Base-by-base conservation (phyloP, 2,797 vertebrate species). In the Alfaro cultratus region DNA sequence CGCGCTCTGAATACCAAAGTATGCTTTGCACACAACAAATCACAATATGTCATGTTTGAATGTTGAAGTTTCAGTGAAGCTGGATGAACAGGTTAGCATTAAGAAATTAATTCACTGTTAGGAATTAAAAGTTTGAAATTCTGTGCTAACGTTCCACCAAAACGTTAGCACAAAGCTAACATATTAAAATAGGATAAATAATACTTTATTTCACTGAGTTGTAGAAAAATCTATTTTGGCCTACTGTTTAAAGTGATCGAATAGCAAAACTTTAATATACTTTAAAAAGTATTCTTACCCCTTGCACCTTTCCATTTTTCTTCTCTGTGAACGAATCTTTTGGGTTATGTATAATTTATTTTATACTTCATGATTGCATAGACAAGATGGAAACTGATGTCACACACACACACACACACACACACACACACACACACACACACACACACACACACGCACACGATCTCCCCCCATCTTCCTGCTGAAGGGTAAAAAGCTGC, bases 1-100 rank as follows among this genome's bases (percentile, higher is more conserved):
- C 5, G 51, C 81, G 49, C 78, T 86, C 75, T 72, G 74, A 73
- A 73, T 75, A 80, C 81, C 79, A 87, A 83, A 90, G 83, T 62
- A 60, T 47, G 67, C 67, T 77, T 49, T 60, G 46, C 29, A 39
- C 57, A 60, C 10, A 71, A 39, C 43, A 43, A 15, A 1, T 23
- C 26, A 57, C 4, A 71, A 29, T 45, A 43, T 23, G 0, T 12
- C 47, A 55, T 31, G 5, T 23, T 46, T 76, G 62, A 46, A 57
- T 46, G 36, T 6, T 16, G 6, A 26, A 8, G 29, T 72, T 73
- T 47, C 43, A 31, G n/a, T 49, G 34, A 36, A 49, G 46, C 16
- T 36, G 5, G 5, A 34, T 23, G 31, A 34, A 73, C 29, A 26
- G 45, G 1, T 53, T 26, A 39, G 21, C 6, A 51, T 51, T 12